Percentiles rank a stretch among this genome's conserved stretches.
Conservation (phyloP, 1,140 invertebrate species). For the Homalodisca vitripennis region DNA sequence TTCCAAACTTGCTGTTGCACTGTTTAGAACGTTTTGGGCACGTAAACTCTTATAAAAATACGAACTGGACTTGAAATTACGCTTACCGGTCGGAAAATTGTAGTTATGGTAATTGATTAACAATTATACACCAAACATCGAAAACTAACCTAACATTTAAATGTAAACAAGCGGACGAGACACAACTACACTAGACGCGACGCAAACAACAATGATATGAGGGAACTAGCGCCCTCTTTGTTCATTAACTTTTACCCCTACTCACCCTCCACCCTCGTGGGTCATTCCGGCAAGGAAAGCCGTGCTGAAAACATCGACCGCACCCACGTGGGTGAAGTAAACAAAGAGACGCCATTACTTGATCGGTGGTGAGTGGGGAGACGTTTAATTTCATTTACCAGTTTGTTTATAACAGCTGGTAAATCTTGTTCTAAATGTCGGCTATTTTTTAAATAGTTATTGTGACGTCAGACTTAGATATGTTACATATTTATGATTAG, state of each 20-base stretch:
- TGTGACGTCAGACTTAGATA: no score
- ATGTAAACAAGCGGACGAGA: conserved; percentile 22
- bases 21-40: no score
- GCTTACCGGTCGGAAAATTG: no score
- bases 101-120: no score
- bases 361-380: neutral
- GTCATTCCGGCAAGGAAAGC: neutral
- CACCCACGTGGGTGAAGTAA: neutral
- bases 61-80: no score
- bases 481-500: no score
- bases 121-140: conserved; percentile 15
- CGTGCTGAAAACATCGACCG: conserved; percentile 13
- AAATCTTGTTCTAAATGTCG: no score
- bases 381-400: no score
- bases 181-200: conserved; percentile 7
- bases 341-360: neutral
- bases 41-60: no score
- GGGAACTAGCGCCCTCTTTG: neutral
- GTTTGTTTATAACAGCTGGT: no score
- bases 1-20: no score
- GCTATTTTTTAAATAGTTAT: no score
- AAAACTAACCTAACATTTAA: conserved; percentile 24
- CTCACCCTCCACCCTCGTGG: neutral
- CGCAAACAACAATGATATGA: conserved; percentile 16
- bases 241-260: conserved; percentile 6